A percentile compares a stretch with the other conserved stretches of the same genome.
Conservation (phyloP, 2,888 invertebrate species). For the Eristalis tenax region DNA sequence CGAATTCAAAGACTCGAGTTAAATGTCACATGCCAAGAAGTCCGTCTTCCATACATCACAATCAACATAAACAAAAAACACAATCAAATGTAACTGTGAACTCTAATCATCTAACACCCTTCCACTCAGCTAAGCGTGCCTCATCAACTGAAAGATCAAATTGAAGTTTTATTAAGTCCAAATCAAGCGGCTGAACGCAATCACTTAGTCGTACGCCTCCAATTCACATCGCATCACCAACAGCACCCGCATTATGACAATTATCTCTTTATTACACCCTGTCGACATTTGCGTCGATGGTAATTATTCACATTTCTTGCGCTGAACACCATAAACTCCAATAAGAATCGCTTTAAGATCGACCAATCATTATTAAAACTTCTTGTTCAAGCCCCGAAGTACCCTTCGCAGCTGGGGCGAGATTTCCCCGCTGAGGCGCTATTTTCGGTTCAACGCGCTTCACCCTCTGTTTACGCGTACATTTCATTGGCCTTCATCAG, state of each 20-base stretch:
- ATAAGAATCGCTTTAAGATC: slow-evolving; percentile 32
- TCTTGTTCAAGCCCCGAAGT: background rate
- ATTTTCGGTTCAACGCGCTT: slow-evolving; percentile 45
- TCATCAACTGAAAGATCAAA: background rate
- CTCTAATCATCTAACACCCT: background rate
- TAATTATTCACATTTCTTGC: slow-evolving; percentile 19
- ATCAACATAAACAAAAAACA: too few species aligned
- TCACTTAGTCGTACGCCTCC: background rate
- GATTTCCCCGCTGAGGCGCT: slow-evolving; percentile 15
- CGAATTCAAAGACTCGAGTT: too few species aligned
- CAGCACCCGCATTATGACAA: slow-evolving; percentile 20
- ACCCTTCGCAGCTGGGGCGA: background rate
- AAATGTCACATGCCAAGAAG: too few species aligned
- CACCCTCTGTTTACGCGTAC: slow-evolving; percentile 42
- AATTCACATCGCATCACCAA: slow-evolving; percentile 2
- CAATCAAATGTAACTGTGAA: too few species aligned
- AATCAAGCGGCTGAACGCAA: background rate
- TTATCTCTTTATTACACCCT: slow-evolving; percentile 1
- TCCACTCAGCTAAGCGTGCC: background rate
- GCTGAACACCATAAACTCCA: slow-evolving; percentile 1
- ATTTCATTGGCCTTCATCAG: slow-evolving; percentile 55
- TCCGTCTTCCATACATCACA: too few species aligned
- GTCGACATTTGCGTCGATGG: background rate
- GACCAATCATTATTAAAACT: slow-evolving; percentile 16
- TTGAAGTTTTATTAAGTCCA: background rate